Conservation (phyloP, 2,888 invertebrate species). For the Mongoloraphidia duomilia region DNA sequence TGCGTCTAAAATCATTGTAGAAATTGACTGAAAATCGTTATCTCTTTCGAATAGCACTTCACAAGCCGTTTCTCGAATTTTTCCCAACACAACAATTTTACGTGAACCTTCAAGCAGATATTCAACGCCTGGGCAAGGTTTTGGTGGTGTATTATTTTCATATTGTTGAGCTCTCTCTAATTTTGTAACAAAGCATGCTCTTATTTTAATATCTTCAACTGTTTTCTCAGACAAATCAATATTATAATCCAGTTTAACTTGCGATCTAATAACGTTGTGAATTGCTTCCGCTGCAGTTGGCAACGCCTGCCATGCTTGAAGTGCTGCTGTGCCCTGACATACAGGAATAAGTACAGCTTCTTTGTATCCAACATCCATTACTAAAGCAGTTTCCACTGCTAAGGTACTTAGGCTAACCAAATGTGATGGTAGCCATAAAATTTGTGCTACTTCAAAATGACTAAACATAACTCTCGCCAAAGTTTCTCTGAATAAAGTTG, state of each 20-base stretch:
- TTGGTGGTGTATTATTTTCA: slow-evolving; percentile 30
- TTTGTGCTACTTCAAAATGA: slow-evolving; percentile 65
- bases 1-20: slow-evolving; percentile 73
- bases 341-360: slow-evolving; percentile 74
- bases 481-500: slow-evolving; percentile 68
- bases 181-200: slow-evolving; percentile 78
- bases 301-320: slow-evolving; percentile 70
- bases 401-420: slow-evolving; percentile 71
- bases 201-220: slow-evolving; percentile 68
- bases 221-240: slow-evolving; percentile 37
- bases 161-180: slow-evolving; percentile 49
- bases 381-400: slow-evolving; percentile 66
- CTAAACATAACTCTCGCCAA: slow-evolving; percentile 82
- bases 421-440: slow-evolving; percentile 68
- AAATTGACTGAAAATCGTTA: slow-evolving; percentile 65
- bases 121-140: slow-evolving; percentile 43
- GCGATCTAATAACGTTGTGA: slow-evolving; percentile 40
- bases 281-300: slow-evolving; percentile 63
- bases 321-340: slow-evolving; percentile 72
- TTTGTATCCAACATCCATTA: slow-evolving; percentile 75
- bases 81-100: slow-evolving; percentile 48
- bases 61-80: slow-evolving; percentile 63
- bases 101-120: slow-evolving; percentile 52
- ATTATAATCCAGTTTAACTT: slow-evolving; percentile 23
- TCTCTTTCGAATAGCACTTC: slow-evolving; percentile 79